These are phyloP conservation scores for Cordilura impudica DNA, from an alignment of 2,888 invertebrate genomes.

Conservation along the genomic window DNA sequence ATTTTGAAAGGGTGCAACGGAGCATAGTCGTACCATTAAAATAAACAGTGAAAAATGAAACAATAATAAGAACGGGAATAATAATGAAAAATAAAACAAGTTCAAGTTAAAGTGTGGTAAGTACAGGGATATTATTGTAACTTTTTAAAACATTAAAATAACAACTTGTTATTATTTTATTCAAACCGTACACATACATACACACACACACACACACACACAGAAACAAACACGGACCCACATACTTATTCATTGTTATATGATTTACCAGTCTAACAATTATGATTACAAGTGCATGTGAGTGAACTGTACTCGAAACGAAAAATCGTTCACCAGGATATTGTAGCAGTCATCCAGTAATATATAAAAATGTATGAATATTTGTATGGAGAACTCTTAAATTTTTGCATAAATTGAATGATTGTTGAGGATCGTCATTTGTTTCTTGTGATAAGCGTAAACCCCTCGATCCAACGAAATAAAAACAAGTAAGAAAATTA, in stretches of 20 bases:
- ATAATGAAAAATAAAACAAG: conserved; percentile 34
- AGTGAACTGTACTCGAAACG: background rate
- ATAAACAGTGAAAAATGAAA: conserved; percentile 34
- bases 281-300: background rate
- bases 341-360: no score
- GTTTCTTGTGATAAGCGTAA: no score
- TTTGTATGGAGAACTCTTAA: no score
- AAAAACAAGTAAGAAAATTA: no score
- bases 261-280: background rate
- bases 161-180: conserved; percentile 57
- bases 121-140: conserved; percentile 66
- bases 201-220: background rate
- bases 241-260: background rate
- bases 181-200: background rate
- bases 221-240: background rate
- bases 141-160: conserved; percentile 65
- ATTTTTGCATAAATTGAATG: no score
- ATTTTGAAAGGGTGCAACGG: conserved; percentile 39
- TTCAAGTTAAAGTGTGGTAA: conserved; percentile 58
- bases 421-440: no score
- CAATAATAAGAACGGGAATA: conserved; percentile 39
- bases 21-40: conserved; percentile 10
- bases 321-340: background rate
- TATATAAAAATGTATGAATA: no score
- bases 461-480: no score